A percentile compares a stretch with the other conserved stretches of the same genome.
These are phyloP conservation scores for Mormyrops attenuatus DNA, from an alignment of 2,797 vertebrate species.

Conservation along the genomic window DNA sequence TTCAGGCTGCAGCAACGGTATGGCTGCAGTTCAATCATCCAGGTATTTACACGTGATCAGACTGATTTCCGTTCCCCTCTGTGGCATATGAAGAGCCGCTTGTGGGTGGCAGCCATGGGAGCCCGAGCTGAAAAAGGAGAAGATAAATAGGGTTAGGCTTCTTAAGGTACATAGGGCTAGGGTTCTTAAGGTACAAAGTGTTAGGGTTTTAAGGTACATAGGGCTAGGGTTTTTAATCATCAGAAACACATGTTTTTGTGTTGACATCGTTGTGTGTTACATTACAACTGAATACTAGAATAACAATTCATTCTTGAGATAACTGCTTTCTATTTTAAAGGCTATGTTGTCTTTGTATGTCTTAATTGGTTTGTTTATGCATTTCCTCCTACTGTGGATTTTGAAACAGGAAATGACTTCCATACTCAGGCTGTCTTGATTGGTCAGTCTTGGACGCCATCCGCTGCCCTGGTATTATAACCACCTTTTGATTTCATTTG, in stretches of 20 bases:
- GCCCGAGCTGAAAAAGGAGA: neutral
- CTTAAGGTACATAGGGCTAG: neutral
- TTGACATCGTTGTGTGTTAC: neutral
- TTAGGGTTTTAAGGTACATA: neutral
- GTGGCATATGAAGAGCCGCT: neutral
- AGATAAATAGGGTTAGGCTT: neutral
- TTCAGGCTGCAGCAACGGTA: neutral
- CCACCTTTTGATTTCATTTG: constrained; percentile 59
- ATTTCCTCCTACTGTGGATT: neutral
- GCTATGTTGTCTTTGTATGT: neutral
- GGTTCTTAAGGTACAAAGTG: neutral
- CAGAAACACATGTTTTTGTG: neutral
- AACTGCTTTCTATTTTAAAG: neutral
- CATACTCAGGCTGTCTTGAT: neutral
- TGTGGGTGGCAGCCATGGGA: neutral
- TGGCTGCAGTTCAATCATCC: neutral
- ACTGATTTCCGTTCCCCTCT: neutral
- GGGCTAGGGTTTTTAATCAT: neutral
- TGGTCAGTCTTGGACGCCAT: constrained; percentile 24
- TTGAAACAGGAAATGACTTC: neutral
- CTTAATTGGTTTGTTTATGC: neutral
- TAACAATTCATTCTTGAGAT: neutral
- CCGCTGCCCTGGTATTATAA: constrained; percentile 22
- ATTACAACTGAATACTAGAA: neutral
- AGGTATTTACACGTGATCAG: neutral